Percentiles rank a stretch among this genome's conserved stretches.
phyloP scores from a whole-genome alignment of 2,797 vertebrate genomes.

The Uromys caudimaculatus region DNA sequence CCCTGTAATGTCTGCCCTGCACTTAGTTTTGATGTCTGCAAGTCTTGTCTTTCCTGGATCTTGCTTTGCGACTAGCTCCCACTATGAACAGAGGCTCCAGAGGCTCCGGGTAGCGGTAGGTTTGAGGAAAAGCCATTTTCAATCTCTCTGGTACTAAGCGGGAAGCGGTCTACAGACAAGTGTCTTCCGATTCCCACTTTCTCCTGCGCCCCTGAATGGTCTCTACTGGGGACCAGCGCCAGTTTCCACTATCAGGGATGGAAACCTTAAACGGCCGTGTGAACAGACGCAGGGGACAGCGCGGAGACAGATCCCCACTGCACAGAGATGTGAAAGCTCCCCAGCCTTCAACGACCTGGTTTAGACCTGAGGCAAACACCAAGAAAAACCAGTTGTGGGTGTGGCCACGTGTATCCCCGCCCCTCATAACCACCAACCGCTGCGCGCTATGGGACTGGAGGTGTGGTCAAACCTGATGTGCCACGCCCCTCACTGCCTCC shows the following conservation, averaged over 20 bases:
- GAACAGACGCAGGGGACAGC: accelerated
- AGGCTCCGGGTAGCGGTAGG: neutral
- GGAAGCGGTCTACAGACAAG: neutral
- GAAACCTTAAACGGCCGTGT: neutral
- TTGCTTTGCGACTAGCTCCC: neutral
- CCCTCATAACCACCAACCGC: neutral
- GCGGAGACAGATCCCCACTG: neutral
- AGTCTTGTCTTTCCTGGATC: neutral
- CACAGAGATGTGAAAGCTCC: no score
- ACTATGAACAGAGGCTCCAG: neutral
- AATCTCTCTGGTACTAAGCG: neutral
- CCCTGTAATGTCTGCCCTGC: neutral
- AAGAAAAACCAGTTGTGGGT: neutral
- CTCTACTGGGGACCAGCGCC: neutral
- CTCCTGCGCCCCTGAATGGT: neutral
- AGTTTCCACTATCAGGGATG: accelerated
- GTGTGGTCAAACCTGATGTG: neutral
- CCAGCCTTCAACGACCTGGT: neutral
- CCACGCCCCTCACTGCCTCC: neutral
- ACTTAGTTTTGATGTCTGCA: neutral
- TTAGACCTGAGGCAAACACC: neutral
- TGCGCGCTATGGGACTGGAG: neutral
- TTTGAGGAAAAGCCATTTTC: neutral
- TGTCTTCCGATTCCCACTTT: neutral
- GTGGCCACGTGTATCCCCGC: neutral